phyloP scores from a whole-genome alignment of 2,113 vertebrate species.

The Rhadina sibilatrix region DNA sequence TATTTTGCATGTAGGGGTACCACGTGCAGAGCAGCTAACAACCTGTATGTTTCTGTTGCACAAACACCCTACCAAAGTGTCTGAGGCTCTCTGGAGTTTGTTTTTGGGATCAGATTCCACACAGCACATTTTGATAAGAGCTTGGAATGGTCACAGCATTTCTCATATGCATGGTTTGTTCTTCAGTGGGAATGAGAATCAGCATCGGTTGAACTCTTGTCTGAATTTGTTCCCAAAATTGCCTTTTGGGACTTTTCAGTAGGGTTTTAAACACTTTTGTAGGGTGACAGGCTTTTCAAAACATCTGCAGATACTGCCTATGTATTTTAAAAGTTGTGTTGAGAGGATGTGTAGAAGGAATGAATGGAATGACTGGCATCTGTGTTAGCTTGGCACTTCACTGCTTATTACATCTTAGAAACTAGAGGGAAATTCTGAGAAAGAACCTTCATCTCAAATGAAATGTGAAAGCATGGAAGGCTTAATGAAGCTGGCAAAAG shows the following conservation, averaged over 20 bases:
- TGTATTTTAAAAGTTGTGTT: neutral
- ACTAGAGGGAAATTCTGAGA: neutral
- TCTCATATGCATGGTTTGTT: neutral
- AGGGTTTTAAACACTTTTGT: neutral
- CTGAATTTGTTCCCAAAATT: neutral
- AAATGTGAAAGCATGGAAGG: neutral
- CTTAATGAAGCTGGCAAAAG: neutral
- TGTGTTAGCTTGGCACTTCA: neutral
- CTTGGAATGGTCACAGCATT: neutral
- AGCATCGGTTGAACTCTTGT: neutral
- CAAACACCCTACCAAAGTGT: neutral
- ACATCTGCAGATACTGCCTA: neutral
- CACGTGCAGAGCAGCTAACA: neutral
- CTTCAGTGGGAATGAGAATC: neutral
- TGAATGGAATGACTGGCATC: constrained; percentile 18
- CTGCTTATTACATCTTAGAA: constrained; percentile 5
- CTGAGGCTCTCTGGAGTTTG: neutral
- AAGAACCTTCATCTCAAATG: neutral
- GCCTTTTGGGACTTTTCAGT: neutral
- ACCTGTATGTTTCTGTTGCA: neutral
- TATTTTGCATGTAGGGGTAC: neutral
- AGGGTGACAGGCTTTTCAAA: neutral
- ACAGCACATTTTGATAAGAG: neutral
- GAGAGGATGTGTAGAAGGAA: constrained; percentile 29
- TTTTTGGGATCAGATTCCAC: neutral